Conservation (phyloP, 2,888 invertebrate species). For the Aspidiotus destructor region DNA sequence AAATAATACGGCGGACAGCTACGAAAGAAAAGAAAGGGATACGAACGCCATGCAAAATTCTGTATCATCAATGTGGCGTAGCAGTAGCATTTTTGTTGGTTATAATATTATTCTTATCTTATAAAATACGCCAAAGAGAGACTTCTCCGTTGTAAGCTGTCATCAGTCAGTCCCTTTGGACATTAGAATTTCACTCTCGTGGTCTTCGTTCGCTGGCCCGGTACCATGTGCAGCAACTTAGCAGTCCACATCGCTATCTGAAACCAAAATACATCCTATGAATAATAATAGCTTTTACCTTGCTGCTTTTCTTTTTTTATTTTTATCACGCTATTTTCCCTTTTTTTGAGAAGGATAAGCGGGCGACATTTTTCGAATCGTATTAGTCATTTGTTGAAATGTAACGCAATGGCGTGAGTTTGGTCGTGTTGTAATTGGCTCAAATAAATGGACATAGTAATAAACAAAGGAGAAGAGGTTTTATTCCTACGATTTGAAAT, state of each 20-base stretch:
- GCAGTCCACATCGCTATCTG: constrained; percentile 25
- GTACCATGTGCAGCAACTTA: neutral
- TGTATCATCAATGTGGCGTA: neutral
- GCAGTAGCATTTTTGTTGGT: constrained; percentile 8
- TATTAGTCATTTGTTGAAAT: too few relatives aligned
- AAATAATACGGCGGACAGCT: constrained; percentile 19
- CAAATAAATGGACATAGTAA: too few relatives aligned
- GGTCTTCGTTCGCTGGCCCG: constrained; percentile 18
- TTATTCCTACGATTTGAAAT: too few relatives aligned
- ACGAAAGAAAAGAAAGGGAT: constrained; percentile 12
- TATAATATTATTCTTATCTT: constrained; percentile 27
- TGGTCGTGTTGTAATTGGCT: too few relatives aligned
- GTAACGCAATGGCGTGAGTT: too few relatives aligned
- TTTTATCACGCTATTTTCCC: neutral
- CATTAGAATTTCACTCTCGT: constrained; percentile 24
- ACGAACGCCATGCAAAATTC: too few relatives aligned
- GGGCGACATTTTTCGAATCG: too few relatives aligned
- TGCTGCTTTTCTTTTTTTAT: neutral
- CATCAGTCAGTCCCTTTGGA: constrained; percentile 28
- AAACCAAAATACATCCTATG: constrained; percentile 24
- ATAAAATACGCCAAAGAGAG: constrained; percentile 20
- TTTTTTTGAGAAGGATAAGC: neutral
- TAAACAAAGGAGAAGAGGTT: too few relatives aligned
- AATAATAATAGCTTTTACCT: constrained; percentile 24
- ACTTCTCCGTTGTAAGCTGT: constrained; percentile 24